A percentile compares a stretch with the other conserved stretches of the same genome.
These are phyloP conservation scores for Oxyura jamaicensis DNA, from an alignment of 2,113 vertebrate genomes.

Conservation along the genomic window DNA sequence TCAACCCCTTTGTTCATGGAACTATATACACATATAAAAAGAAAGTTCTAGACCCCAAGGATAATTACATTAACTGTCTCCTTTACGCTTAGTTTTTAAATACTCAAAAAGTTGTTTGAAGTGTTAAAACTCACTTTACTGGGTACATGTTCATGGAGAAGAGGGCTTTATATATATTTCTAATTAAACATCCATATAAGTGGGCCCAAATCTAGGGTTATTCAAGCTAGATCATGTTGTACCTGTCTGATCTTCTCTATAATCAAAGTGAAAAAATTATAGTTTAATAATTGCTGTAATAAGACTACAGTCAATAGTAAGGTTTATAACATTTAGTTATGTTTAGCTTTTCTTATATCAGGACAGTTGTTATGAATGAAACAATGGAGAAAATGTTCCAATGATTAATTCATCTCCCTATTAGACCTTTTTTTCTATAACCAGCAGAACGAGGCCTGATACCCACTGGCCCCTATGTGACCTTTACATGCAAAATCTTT, in stretches of 20 bases:
- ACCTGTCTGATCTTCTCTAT: neutral
- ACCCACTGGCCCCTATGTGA: neutral
- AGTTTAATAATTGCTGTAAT: neutral
- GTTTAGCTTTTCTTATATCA: neutral
- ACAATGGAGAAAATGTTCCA: neutral
- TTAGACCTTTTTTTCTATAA: neutral
- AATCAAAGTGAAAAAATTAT: neutral
- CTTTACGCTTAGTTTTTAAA: neutral
- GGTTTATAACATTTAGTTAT: neutral
- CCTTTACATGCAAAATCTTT: neutral
- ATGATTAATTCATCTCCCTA: neutral
- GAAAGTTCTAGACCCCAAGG: neutral
- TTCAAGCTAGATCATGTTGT: neutral
- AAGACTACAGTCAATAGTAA: neutral
- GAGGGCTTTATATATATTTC: neutral
- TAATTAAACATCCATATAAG: neutral
- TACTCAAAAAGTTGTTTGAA: neutral
- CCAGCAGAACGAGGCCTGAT: neutral
- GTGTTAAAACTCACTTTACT: neutral
- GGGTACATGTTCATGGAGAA: neutral
- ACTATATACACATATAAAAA: neutral
- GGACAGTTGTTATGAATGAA: neutral
- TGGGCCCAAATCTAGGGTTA: neutral
- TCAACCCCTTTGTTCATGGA: neutral
- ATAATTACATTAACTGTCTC: neutral